A percentile compares a stretch with the other conserved stretches of the same genome.
Evolutionary conservation across 2,797 vertebrate genomes (phyloP).

Genomic region (Falco naumanni): DNA sequence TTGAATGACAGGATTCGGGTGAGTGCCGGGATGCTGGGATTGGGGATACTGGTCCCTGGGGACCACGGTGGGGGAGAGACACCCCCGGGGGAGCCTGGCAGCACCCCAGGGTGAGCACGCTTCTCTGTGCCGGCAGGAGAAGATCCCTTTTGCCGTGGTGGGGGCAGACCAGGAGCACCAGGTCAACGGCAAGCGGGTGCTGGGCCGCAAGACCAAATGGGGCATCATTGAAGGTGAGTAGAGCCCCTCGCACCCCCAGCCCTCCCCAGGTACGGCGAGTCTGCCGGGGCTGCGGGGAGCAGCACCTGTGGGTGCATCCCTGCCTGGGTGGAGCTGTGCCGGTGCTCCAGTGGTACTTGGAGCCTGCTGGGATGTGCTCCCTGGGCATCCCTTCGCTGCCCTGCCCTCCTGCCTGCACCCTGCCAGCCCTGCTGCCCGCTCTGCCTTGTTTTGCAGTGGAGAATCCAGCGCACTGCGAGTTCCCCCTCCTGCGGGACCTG

Average conservation of each 20-base stretch:
- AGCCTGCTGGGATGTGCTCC: fast-evolving
- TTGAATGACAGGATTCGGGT: constrained; percentile 92
- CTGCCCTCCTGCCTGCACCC: background rate
- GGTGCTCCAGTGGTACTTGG: fast-evolving
- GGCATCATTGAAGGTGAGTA: constrained; percentile 93
- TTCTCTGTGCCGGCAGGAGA: constrained; percentile 78
- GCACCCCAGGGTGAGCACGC: fast-evolving
- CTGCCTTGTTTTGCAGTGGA: constrained; percentile 85
- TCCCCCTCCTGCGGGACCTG: constrained; percentile 91
- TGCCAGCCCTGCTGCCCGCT: background rate
- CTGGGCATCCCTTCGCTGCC: fast-evolving
- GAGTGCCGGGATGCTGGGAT: background rate
- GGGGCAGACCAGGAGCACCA: constrained; percentile 94
- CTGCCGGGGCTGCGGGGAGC: fast-evolving
- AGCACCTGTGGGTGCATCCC: background rate
- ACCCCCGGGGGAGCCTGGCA: fast-evolving
- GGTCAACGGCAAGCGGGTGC: constrained; percentile 90
- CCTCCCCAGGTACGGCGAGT: fast-evolving
- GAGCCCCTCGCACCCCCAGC: background rate
- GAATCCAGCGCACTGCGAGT: constrained; percentile 92
- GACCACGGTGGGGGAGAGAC: background rate
- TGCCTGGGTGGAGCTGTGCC: background rate
- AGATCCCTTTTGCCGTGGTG: constrained; percentile 94
- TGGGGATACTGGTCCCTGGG: background rate
- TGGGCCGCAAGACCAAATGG: constrained; percentile 97